A percentile compares a stretch with the other conserved stretches of the same genome.
phyloP scores from a whole-genome alignment of 1,140 invertebrate species.

The Panagrolaimus sp. region DNA sequence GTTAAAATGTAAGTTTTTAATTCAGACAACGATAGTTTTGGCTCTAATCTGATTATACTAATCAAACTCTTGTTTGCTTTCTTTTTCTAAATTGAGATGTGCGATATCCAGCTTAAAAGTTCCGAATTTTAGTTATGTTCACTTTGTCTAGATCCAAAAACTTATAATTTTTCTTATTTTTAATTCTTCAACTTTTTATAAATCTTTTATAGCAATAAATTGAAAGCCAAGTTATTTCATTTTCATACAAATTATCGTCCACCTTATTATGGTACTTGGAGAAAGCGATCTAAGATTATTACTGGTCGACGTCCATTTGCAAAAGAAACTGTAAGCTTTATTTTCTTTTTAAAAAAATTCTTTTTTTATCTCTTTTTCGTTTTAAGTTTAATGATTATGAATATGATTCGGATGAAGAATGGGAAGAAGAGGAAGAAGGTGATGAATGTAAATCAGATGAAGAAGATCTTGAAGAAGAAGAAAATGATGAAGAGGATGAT shows the following conservation, averaged over 20 bases:
- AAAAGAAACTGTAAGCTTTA: conserved; percentile 64
- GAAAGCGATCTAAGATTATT: conserved; percentile 71
- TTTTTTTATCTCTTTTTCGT: conserved; percentile 16
- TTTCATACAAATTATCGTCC: conserved; percentile 87
- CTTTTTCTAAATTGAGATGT: too few relatives aligned
- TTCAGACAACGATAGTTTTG: too few relatives aligned
- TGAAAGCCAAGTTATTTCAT: conserved; percentile 75
- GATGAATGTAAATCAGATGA: conserved; percentile 64
- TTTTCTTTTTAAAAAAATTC: conserved; percentile 14
- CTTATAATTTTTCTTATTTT: too few relatives aligned
- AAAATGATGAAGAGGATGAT: conserved; percentile 65
- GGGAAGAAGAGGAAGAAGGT: conserved; percentile 84
- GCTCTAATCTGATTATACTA: too few relatives aligned
- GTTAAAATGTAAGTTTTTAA: background rate
- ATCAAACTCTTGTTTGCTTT: too few relatives aligned
- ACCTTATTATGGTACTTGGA: conserved; percentile 93
- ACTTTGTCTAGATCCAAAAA: too few relatives aligned
- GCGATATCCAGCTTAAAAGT: too few relatives aligned
- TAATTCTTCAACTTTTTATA: too few relatives aligned
- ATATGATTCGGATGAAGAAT: conserved; percentile 92
- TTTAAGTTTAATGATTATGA: conserved; percentile 77
- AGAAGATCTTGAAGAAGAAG: conserved; percentile 70
- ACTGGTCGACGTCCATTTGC: conserved; percentile 73
- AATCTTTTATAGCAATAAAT: conserved; percentile 14
- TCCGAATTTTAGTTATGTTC: too few relatives aligned